Evolutionary conservation across 2,113 vertebrate genomes (phyloP).

Genomic region (Hemicordylus capensis): DNA sequence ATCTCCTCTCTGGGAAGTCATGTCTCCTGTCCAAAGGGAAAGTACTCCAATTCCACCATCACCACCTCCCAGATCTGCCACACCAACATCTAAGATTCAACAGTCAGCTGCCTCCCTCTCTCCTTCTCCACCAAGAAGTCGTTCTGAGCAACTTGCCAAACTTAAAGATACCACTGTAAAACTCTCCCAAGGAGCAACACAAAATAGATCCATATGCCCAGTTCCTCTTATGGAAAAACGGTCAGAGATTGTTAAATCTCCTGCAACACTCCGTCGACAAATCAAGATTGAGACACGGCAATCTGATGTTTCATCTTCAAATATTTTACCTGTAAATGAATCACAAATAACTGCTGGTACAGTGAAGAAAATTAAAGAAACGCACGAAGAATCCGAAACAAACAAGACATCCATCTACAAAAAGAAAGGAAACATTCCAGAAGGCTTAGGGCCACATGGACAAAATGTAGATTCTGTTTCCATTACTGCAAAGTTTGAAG

Average conservation of each 20-base stretch:
- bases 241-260: constrained; percentile 84
- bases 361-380: constrained; percentile 73
- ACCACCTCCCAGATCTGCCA: constrained; percentile 71
- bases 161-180: constrained; percentile 86
- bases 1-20: constrained; percentile 73
- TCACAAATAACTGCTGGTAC: constrained; percentile 60
- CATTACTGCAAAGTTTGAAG: constrained; percentile 72
- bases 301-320: constrained; percentile 57
- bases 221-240: constrained; percentile 77
- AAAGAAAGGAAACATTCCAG: constrained; percentile 69
- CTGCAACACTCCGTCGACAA: constrained; percentile 83
- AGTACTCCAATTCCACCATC: constrained; percentile 72
- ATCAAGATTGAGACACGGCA: constrained; percentile 80
- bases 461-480: constrained; percentile 68
- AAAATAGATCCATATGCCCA: constrained; percentile 58
- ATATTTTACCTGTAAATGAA: constrained; percentile 58
- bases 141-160: constrained; percentile 83
- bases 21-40: constrained; percentile 71
- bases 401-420: constrained; percentile 72
- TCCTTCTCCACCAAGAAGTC: constrained; percentile 78
- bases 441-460: constrained; percentile 63
- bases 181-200: constrained; percentile 77
- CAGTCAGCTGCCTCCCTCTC: constrained; percentile 69
- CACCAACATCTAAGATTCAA: constrained; percentile 72
- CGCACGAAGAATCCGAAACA: constrained; percentile 77